Evolutionary conservation across 2,113 vertebrate genomes (phyloP), one percentile per base, ranked within the genome.

Genomic region (Pedionomus torquatus): DNA sequence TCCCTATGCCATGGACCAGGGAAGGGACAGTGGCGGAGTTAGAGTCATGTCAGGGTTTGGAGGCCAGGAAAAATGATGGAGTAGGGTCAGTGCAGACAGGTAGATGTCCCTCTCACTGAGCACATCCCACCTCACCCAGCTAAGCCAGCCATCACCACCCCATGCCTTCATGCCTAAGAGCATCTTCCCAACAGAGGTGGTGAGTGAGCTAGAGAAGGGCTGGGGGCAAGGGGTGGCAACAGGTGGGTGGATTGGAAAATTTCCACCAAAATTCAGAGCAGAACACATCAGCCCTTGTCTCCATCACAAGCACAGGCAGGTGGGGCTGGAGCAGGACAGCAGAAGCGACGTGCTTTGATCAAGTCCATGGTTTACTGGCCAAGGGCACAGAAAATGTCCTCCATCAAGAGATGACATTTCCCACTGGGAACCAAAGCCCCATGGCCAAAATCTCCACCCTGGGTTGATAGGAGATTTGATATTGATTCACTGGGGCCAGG

Each of bases 401-500:
- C 57, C 74, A 84, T 79, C 86, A 87, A 60, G 26, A 58, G 43
- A 52, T 69, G 86, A 25, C 72, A 81, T 65, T 71, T 93, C 92
- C 65, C 79, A n/a, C 44, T 46, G 75, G 65, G 70, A 87, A 61
- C 39, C 17, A 15, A 52, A 95, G 57, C 68, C 87, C 72, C 57
- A 35, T 41, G 52, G 54, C 89, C 76, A 72, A 93, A 90, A 81
- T 35, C 80, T 83, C 69, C 61, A 60, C 57, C 72, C 76, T 35
- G 37, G 69, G n/a, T 3, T 92, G 93, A 84, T 91, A 76, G 74
- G 65, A 97, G 74, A 89, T 95, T 94, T 92, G 70, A 82, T 93
- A 96, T 92, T 89, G 94, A 97, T 95, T 96, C 96, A 93, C 84
- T 72, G 41, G 81, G 90, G 81, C 91, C 93, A 71, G 87, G 86